Conservation (phyloP, 2,113 vertebrate species). For the Myodes glareolus region DNA sequence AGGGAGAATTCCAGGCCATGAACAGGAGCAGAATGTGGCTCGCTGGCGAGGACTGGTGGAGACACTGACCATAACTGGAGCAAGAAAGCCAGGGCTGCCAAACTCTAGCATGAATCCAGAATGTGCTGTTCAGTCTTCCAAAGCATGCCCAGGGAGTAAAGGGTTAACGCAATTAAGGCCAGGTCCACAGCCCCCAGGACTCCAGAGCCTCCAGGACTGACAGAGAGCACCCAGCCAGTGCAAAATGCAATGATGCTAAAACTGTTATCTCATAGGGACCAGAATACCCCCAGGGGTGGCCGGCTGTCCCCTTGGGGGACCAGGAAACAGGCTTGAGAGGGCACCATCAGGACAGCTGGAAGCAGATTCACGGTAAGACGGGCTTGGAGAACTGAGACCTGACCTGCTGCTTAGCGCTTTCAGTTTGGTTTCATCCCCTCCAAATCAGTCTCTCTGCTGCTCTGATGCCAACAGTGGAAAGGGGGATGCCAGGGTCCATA, state of each 20-base stretch:
- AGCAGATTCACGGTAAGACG: background rate
- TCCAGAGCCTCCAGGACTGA: fast-evolving
- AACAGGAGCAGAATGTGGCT: background rate
- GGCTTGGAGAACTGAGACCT: background rate
- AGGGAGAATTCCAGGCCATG: background rate
- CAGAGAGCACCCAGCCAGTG: background rate
- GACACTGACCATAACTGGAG: background rate
- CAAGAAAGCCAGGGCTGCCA: background rate
- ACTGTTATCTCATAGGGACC: background rate
- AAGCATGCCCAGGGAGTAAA: background rate
- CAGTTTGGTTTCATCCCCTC: background rate
- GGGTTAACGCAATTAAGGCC: background rate
- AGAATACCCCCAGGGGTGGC: fast-evolving
- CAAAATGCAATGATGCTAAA: background rate
- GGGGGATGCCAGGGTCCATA: too few species aligned
- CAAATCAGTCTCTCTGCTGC: background rate
- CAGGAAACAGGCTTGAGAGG: background rate
- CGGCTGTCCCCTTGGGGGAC: background rate
- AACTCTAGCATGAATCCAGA: background rate
- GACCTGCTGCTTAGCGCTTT: background rate
- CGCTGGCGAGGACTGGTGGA: background rate
- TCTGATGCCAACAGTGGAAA: background rate
- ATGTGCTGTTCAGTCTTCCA: background rate
- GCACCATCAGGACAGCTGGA: background rate
- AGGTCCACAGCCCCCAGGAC: too few species aligned